Percentiles rank a stretch among this genome's conserved stretches.
phyloP scores from a whole-genome alignment of 2,797 vertebrate species.

The Etheostoma nigrum region DNA sequence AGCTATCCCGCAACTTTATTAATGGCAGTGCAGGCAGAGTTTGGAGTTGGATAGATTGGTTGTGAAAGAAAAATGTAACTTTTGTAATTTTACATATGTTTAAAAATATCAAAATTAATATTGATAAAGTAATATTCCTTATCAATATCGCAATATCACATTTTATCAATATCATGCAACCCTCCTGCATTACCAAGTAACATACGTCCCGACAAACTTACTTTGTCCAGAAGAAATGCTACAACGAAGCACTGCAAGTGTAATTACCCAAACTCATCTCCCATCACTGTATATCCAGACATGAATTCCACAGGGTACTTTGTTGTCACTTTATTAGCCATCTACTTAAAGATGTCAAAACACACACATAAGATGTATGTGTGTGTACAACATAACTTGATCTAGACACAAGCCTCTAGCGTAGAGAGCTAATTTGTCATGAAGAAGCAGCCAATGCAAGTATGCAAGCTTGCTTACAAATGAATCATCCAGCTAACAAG shows the following conservation, averaged over 20 bases:
- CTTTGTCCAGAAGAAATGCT: slow-evolving; percentile 11
- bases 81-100: too few species aligned
- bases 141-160: too few species aligned
- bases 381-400: slow-evolving; percentile 11
- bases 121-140: too few species aligned
- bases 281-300: slow-evolving; percentile 11
- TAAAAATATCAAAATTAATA: too few species aligned
- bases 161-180: too few species aligned
- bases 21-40: too few species aligned
- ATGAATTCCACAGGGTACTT: slow-evolving; percentile 19
- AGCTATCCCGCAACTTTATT: too few species aligned
- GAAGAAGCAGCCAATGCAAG: slow-evolving; percentile 10
- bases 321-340: slow-evolving; percentile 26
- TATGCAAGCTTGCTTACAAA: slow-evolving; percentile 7
- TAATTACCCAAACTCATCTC: slow-evolving; percentile 9
- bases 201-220: neutral
- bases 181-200: neutral
- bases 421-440: slow-evolving; percentile 6
- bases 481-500: slow-evolving; percentile 7
- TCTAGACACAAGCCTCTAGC: slow-evolving; percentile 36
- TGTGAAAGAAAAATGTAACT: too few species aligned
- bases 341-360: slow-evolving; percentile 46
- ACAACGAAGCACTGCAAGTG: neutral
- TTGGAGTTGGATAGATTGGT: too few species aligned
- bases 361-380: slow-evolving; percentile 13